Evolutionary conservation across 92 coral and sea anemone species (phyloP).

Genomic region (Zoanthus sansibaricus): DNA sequence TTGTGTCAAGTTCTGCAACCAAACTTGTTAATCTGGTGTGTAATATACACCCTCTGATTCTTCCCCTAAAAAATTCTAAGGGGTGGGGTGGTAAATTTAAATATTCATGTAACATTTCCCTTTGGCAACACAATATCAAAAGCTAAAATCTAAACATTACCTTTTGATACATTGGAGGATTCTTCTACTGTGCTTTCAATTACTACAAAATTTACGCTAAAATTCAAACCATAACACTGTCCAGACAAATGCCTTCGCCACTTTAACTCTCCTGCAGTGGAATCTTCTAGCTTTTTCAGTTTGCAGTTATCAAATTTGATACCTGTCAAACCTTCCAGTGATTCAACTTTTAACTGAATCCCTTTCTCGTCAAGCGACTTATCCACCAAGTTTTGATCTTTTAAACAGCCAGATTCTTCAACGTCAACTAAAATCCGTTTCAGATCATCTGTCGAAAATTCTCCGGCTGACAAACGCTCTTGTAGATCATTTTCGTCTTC

Average conservation of each 20-base stretch:
- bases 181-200: conserved; percentile 59
- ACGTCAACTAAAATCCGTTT: conserved; percentile 45
- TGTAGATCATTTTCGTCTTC: conserved; percentile 68
- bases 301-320: conserved; percentile 60
- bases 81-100: neutral
- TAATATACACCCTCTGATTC: too few relatives aligned
- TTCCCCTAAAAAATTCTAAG: neutral
- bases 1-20: too few relatives aligned
- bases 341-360: conserved; percentile 50
- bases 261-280: conserved; percentile 15
- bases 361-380: conserved; percentile 30
- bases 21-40: too few relatives aligned
- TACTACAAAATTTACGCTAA: conserved; percentile 79
- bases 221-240: conserved; percentile 73
- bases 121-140: neutral
- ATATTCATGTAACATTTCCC: neutral
- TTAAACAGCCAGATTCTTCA: conserved; percentile 6
- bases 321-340: conserved; percentile 73
- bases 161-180: neutral
- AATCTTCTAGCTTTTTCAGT: conserved; percentile 45
- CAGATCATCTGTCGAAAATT: conserved; percentile 54
- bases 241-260: conserved; percentile 81
- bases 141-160: neutral
- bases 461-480: conserved; percentile 55
- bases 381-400: neutral